These are phyloP conservation scores for Petrophora chlorosata DNA, from an alignment of 2,888 invertebrate genomes.

Conservation along the genomic window DNA sequence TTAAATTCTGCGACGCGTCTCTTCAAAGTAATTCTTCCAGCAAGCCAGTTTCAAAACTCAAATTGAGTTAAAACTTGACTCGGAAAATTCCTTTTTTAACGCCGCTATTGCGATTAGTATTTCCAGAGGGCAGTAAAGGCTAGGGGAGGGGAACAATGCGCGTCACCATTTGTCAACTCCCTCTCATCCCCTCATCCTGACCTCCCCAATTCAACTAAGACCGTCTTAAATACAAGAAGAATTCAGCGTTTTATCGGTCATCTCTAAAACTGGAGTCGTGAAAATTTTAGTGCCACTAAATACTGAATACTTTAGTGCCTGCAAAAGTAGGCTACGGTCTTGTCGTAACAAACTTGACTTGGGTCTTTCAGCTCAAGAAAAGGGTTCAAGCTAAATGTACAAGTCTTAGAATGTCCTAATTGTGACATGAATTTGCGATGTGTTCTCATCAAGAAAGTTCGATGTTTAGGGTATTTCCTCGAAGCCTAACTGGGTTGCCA, in stretches of 20 bases:
- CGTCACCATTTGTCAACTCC: not conserved
- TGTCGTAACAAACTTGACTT: not conserved
- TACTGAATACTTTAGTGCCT: conserved; percentile 8
- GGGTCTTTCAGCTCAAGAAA: not conserved
- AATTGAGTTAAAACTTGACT: no score
- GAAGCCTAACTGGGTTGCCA: no score
- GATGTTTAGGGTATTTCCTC: no score
- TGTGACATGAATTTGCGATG: no score
- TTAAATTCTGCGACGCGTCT: no score
- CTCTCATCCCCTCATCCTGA: not conserved
- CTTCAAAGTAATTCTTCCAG: no score
- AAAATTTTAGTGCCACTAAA: conserved; percentile 9
- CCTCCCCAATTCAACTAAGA: conserved; percentile 3
- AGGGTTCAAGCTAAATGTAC: not conserved
- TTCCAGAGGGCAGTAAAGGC: no score
- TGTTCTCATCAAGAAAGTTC: no score
- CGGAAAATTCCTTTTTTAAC: no score
- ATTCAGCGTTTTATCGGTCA: conserved; percentile 8
- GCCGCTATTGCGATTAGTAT: no score
- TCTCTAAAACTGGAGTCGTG: not conserved
- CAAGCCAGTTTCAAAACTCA: no score
- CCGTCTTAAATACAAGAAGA: conserved; percentile 12
- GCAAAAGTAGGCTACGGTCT: not conserved
- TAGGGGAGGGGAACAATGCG: not conserved
- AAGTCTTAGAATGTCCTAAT: no score